Evolutionary conservation across 2,888 invertebrate species (phyloP).

Genomic region (Unio pictorum): DNA sequence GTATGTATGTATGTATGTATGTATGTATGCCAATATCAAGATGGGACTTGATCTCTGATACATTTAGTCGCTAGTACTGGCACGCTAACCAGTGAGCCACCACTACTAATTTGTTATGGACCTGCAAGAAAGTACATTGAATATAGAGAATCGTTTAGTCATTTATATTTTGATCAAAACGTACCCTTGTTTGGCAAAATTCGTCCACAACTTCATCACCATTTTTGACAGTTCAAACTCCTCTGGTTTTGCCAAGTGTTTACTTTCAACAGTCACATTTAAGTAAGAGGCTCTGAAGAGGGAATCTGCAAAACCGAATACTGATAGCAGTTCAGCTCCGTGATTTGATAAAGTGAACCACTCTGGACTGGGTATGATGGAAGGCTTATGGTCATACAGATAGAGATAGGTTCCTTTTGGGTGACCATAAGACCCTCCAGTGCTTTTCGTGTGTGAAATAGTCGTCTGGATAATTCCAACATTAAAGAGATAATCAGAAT

Average conservation of each 20-base stretch:
- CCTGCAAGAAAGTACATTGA: too few species aligned
- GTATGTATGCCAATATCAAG: too few species aligned
- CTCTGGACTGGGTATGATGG: constrained; percentile 87
- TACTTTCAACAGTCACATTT: constrained; percentile 82
- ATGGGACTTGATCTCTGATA: too few species aligned
- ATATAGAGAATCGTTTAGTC: too few species aligned
- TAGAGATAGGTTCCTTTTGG: constrained; percentile 20
- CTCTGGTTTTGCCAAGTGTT: constrained; percentile 68
- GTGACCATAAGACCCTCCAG: not conserved
- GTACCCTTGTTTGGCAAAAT: constrained; percentile 96
- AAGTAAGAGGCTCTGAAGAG: constrained; percentile 81
- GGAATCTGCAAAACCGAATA: constrained; percentile 79
- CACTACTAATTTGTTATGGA: too few species aligned
- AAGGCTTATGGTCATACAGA: constrained; percentile 76
- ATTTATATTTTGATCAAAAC: constrained; percentile 52
- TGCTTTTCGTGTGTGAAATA: constrained; percentile 16
- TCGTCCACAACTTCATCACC: constrained; percentile 95
- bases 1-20: too few species aligned
- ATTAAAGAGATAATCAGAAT: constrained; percentile 37
- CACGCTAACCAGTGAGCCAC: too few species aligned
- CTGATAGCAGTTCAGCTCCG: constrained; percentile 93
- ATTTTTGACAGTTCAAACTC: constrained; percentile 87
- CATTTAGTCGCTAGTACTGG: too few species aligned
- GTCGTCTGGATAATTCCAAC: constrained; percentile 20
- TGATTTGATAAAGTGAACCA: constrained; percentile 95